phyloP scores from a whole-genome alignment of 2,888 invertebrate genomes.

The Drosophila anceps region DNA sequence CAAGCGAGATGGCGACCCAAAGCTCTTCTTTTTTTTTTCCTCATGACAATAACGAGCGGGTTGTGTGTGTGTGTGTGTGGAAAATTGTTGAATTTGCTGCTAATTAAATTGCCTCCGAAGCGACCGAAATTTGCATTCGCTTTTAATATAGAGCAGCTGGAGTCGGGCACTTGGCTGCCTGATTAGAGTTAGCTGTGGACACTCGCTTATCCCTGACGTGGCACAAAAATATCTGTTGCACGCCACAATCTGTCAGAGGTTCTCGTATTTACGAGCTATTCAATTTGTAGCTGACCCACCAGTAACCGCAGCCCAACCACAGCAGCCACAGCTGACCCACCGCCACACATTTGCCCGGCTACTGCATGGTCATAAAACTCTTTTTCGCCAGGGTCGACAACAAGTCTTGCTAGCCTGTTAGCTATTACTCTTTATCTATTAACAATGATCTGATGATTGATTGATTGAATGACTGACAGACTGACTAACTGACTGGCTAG shows the following conservation, averaged over 20 bases:
- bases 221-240: constrained; percentile 46
- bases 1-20: constrained; percentile 7
- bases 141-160: constrained; percentile 70
- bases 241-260: constrained; percentile 44
- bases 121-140: constrained; percentile 69
- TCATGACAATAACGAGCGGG: constrained; percentile 68
- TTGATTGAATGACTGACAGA: not conserved
- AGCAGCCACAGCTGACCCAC: constrained; percentile 2
- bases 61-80: constrained; percentile 31
- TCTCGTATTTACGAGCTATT: constrained; percentile 50
- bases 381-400: constrained; percentile 5
- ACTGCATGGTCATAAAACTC: constrained; percentile 11
- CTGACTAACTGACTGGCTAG: not conserved
- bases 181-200: constrained; percentile 31
- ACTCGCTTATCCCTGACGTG: constrained; percentile 66
- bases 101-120: constrained; percentile 70
- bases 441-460: constrained; percentile 4
- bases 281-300: constrained; percentile 48
- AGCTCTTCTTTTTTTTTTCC: constrained; percentile 2
- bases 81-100: constrained; percentile 79
- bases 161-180: constrained; percentile 3
- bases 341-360: not conserved
- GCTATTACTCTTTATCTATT: not conserved
- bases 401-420: not conserved
- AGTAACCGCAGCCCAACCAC: constrained; percentile 1